phyloP scores from a whole-genome alignment of 2,797 vertebrate genomes.

The Natrix natrix region DNA sequence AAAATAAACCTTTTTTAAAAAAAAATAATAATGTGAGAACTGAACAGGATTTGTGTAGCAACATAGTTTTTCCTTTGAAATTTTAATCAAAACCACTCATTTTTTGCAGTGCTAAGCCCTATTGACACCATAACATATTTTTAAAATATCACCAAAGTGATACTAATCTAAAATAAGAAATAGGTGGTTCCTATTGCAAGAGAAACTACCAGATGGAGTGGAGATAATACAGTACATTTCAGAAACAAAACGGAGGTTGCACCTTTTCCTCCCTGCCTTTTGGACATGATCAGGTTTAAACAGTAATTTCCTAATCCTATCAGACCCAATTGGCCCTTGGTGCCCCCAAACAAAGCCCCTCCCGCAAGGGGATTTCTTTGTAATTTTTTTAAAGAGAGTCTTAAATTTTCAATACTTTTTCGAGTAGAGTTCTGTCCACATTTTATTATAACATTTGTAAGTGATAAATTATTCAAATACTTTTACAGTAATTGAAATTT shows the following conservation, averaged over 20 bases:
- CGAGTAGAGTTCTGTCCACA: not conserved
- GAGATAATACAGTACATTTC: not conserved
- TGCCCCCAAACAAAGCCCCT: not conserved
- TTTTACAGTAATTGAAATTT: not conserved
- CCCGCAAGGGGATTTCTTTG: not conserved
- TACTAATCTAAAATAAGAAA: not conserved
- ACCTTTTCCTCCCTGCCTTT: not conserved
- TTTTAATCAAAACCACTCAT: not conserved
- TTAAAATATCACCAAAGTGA: not conserved
- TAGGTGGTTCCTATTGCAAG: not conserved
- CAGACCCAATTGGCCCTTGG: not conserved
- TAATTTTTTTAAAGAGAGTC: not conserved
- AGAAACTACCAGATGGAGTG: not conserved
- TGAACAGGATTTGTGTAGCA: not conserved
- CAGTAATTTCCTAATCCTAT: not conserved
- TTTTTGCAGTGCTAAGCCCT: not conserved
- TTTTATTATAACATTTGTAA: not conserved
- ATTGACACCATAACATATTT: not conserved
- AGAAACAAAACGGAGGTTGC: not conserved
- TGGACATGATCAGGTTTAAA: not conserved
- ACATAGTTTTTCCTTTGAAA: not conserved
- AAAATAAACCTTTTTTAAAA: not conserved
- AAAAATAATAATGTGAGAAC: not conserved
- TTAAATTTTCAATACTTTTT: not conserved
- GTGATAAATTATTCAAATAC: not conserved